Evolutionary conservation across 2,113 vertebrate genomes (phyloP).

Genomic region (Corynorhinus townsendii): DNA sequence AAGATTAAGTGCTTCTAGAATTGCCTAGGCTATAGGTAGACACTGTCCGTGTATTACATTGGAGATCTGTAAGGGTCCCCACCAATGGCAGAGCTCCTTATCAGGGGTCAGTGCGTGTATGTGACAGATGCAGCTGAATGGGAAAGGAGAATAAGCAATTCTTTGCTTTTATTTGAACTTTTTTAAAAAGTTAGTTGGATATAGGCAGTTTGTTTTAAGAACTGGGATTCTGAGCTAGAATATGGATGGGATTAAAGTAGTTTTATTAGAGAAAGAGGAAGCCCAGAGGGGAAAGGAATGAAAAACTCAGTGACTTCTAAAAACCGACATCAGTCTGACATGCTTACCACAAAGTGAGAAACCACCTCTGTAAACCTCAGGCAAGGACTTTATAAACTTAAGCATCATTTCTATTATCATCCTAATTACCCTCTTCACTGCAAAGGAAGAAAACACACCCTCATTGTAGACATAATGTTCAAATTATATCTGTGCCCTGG

Average conservation of each 20-base stretch:
- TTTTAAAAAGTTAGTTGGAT: neutral
- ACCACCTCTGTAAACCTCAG: constrained; percentile 33
- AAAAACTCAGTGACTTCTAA: constrained; percentile 34
- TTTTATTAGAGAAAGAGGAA: constrained; percentile 56
- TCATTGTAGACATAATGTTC: constrained; percentile 38
- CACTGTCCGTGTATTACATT: constrained; percentile 13
- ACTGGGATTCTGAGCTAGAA: constrained; percentile 14
- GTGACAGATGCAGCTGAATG: constrained; percentile 1
- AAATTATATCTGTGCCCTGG: constrained; percentile 37
- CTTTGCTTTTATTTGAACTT: constrained; percentile 36
- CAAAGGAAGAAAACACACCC: constrained; percentile 54
- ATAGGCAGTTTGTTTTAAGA: constrained; percentile 46
- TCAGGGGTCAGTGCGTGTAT: neutral
- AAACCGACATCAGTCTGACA: neutral
- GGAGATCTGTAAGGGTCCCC: constrained; percentile 33
- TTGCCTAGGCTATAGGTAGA: neutral
- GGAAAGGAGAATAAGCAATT: constrained; percentile 28
- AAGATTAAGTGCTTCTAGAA: neutral
- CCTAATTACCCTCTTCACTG: constrained; percentile 49
- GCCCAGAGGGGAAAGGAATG: neutral
- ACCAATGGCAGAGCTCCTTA: constrained; percentile 47
- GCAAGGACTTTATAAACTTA: constrained; percentile 20
- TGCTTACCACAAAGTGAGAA: constrained; percentile 11
- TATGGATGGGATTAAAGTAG: constrained; percentile 30
- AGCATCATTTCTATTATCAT: constrained; percentile 51